Base-by-base conservation (phyloP, 2,888 invertebrate species). In the Idaea dimidiata region DNA sequence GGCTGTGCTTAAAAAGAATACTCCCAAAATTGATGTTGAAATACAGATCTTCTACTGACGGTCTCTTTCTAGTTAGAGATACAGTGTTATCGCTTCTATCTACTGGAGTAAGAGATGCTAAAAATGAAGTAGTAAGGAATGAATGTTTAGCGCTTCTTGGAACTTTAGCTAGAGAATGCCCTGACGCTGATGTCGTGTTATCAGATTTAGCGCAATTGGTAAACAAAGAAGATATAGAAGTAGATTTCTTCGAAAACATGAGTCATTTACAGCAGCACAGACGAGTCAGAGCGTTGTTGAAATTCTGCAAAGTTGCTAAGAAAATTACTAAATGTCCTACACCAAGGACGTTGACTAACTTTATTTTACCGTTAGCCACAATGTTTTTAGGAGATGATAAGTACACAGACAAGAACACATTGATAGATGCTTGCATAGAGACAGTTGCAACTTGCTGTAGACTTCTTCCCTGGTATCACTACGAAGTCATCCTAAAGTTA, bases 221-320 rank as follows among this genome's bases (percentile, higher is more conserved):
- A 0, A 95, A 96, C 77, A 93, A 95, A 82, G 88, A 85, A 58
- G 98, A 99, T 81, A 83, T 93, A 8, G 98, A 99, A 84, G 95
- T 96, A 0, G 99, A 99, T 86, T 98, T 99, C 93, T 99, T 98
- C 81, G 97, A 97, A 78, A 99, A 99, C 81, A 95, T 98, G 78
- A 94, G 95, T 31, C 99, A 99, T 88, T 86, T 97, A 58, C 97
- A 99, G 91, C 89, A 96, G 62, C 97, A 98, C 81, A 94, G 98
- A 66, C 95, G 97, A 78, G 96, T 96, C 0, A 94, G 97, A 75
- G 99, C 98, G 0, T 82, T 99, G 58, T 84, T 96, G 16, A 96
- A 96, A 76, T 96, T 97, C 78, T 95, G 94, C 66, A 94, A 94
- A 69, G 83, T 95, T 6, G 94, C 94, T 56, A 95, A 93, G 78